Evolutionary conservation across 2,888 invertebrate species (phyloP).

Genomic region (Habroteleia sp.): DNA sequence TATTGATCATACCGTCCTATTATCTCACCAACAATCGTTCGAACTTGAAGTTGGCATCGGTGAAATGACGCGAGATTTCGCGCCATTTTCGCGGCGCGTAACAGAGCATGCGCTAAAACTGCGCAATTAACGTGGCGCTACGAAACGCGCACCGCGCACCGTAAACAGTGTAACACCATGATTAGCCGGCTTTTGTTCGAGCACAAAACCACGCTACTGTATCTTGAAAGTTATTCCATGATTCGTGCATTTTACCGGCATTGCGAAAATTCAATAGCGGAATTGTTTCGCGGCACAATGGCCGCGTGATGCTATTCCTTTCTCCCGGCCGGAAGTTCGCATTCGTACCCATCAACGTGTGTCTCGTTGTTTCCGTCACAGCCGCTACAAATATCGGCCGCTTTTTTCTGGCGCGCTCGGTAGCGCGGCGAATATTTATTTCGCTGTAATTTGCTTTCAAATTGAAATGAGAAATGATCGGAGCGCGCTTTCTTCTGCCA

Average conservation of each 20-base stretch:
- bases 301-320: conserved; percentile 70
- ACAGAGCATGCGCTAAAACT: too few species aligned
- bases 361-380: conserved; percentile 68
- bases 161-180: conserved; percentile 17
- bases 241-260: conserved; percentile 46
- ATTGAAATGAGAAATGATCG: too few species aligned
- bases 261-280: conserved; percentile 52
- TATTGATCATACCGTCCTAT: too few species aligned
- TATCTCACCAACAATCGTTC: too few species aligned
- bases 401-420: conserved; percentile 29
- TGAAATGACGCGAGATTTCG: too few species aligned
- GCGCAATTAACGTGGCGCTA: too few species aligned
- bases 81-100: too few species aligned
- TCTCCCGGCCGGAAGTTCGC: conserved; percentile 69
- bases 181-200: conserved; percentile 41
- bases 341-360: conserved; percentile 70
- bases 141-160: conserved; percentile 1
- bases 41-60: too few species aligned
- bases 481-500: too few species aligned
- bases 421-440: too few species aligned
- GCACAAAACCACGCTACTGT: conserved; percentile 9
- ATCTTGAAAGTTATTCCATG: conserved; percentile 41
- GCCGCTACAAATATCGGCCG: conserved; percentile 46
- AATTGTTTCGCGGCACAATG: conserved; percentile 66
- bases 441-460: too few species aligned